Evolutionary conservation across 2,113 vertebrate genomes (phyloP), one percentile per base, ranked within the genome.

Genomic region (Oenanthe oenanthe): DNA sequence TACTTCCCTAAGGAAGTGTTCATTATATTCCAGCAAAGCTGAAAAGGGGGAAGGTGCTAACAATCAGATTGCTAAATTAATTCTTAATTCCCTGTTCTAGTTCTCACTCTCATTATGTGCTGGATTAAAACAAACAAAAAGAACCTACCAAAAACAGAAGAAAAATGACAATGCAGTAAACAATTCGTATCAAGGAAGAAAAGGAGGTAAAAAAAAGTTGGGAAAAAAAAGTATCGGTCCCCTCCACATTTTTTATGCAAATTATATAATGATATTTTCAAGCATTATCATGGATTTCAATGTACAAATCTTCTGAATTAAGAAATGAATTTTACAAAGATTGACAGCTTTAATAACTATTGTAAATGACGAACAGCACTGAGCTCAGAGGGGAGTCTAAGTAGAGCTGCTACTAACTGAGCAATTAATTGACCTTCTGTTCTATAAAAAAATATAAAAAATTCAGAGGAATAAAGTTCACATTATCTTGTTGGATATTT

Each of bases 361-460:
- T 88, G 50, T 79, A 83, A 87, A 70, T 29, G 53, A 51, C 6
- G 14, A 85, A 48, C 70, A 92, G 32, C 0, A 2, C 51, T 67
- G 57, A 90, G 65, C 66, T 73, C 0, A 78, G 88, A 93, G 73
- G 71, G 67, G 65, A 66, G 45, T 70, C 57, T 32, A 72, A 86
- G 51, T 50, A 92, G 67, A 13, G 17, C 47, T 95, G 77, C 72
- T 72, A 81, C 89, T 91, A 92, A 83, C 89, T 6, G 74, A 90
- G 15, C 61, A 93, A 92, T 92, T 88, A 94, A 93, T 34, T 80
- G 25, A 86, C 86, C 81, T 91, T 89, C 84, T 89, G 56, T 67
- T 96, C 58, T 60, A 57, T 7, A 19, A 79, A 63, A 71, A 62
- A 56, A 36, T 31, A 43, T 14, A 8, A 50, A 54, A 57, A 47